Evolutionary conservation across 1,140 invertebrate genomes (phyloP).

Genomic region (Calliopsis andreniformis): DNA sequence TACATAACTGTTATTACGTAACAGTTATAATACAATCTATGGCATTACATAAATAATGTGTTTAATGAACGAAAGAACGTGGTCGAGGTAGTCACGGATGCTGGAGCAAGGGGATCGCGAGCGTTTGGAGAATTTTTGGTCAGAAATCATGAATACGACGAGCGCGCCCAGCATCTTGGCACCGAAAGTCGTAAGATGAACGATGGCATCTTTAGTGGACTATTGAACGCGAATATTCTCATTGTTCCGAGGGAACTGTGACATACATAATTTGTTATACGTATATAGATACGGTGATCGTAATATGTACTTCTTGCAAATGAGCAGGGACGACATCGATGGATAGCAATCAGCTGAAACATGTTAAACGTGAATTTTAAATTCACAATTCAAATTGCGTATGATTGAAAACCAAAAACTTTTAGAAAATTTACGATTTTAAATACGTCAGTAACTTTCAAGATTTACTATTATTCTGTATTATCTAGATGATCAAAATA

Average conservation of each 20-base stretch:
- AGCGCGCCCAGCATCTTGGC: neutral
- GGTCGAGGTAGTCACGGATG: neutral
- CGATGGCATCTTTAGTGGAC: neutral
- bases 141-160: neutral
- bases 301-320: neutral
- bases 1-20: slow-evolving; percentile 25
- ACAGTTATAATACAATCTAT: slow-evolving; percentile 36
- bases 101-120: too few species aligned
- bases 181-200: neutral
- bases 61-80: neutral
- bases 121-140: neutral
- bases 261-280: slow-evolving; percentile 22
- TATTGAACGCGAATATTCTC: slow-evolving; percentile 1
- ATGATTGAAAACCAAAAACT: too few species aligned
- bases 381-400: too few species aligned
- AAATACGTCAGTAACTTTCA: too few species aligned
- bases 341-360: neutral
- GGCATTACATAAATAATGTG: slow-evolving; percentile 43
- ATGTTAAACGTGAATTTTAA: too few species aligned
- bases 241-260: slow-evolving; percentile 14
- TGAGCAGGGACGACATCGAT: neutral
- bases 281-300: neutral
- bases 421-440: too few species aligned
- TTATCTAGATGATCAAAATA: too few species aligned
- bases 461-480: too few species aligned